Evolutionary conservation across 2,888 invertebrate genomes (phyloP).

Genomic region (Rhodophaea formosa): DNA sequence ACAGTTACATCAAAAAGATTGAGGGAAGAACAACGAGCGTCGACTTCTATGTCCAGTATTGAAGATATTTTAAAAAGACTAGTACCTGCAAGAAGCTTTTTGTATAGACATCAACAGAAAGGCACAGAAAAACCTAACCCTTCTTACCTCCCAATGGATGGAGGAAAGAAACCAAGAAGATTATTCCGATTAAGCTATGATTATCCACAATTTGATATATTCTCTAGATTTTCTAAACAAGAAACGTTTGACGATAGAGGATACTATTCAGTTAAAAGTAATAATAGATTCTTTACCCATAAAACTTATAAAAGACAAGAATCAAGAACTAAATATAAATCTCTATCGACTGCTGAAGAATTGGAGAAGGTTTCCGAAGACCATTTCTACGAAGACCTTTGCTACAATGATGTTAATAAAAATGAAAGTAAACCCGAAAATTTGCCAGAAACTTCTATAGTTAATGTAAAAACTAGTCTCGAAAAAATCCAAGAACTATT

Average conservation of each 20-base stretch:
- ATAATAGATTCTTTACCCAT: slow-evolving; percentile 50
- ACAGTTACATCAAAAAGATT: slow-evolving; percentile 44
- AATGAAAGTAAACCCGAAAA: slow-evolving; percentile 30
- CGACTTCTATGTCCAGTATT: slow-evolving; percentile 44
- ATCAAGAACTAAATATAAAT: slow-evolving; percentile 57
- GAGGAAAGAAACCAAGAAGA: slow-evolving; percentile 53
- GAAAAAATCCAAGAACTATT: slow-evolving; percentile 69
- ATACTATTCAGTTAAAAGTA: slow-evolving; percentile 66
- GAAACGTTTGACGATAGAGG: slow-evolving; percentile 61
- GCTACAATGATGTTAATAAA: slow-evolving; percentile 57
- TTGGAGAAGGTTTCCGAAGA: slow-evolving; percentile 58
- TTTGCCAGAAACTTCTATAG: slow-evolving; percentile 26
- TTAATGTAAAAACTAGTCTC: slow-evolving; percentile 52
- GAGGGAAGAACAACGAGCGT: slow-evolving; percentile 34
- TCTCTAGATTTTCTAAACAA: slow-evolving; percentile 53
- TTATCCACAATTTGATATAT: slow-evolving; percentile 54
- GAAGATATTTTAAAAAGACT: slow-evolving; percentile 66
- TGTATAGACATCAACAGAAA: slow-evolving; percentile 64
- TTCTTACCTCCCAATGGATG: slow-evolving; percentile 72
- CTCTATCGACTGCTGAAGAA: slow-evolving; percentile 55
- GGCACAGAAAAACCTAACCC: slow-evolving; percentile 46
- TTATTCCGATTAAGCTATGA: slow-evolving; percentile 68
- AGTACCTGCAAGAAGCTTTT: slow-evolving; percentile 70
- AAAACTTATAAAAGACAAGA: slow-evolving; percentile 55
- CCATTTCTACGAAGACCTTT: slow-evolving; percentile 72